Base-by-base conservation (phyloP, 2,888 invertebrate species). In the Habrosyne pyritoides region DNA sequence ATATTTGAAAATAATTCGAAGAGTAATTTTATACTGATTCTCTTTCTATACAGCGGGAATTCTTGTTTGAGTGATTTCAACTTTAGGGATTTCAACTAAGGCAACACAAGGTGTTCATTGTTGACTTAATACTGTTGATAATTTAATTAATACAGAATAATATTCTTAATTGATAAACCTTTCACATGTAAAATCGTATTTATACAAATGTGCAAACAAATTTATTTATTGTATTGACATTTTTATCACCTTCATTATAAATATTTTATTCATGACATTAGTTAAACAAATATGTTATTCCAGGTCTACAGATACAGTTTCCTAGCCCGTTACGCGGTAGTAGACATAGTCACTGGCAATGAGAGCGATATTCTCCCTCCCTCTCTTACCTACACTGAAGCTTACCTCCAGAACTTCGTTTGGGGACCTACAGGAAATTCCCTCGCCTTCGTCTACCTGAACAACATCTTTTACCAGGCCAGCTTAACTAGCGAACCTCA, bases 271-370 rank as follows among this genome's bases (percentile, higher is more conserved):
- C 10, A 12, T 12, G 3, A 12, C 3, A 30, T 10, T 30, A 12
- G 30, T 36, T 36, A 7, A n/a, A 36, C 26, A 12, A 26, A 50
- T 36, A 8, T 54, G 24, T 53, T 52, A 28, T 79, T 79, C 2
- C 91, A 97, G 96, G 93, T 96, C 36, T 97, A 95, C 86, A 94
- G 98, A 57, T 95, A 97, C 81, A 97, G 97, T 67, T 97, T 95
- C 79, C 82, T 94, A 53, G 97, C 97, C 2, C 93, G 94, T 57
- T 97, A 97, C 83, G 93, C 94, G 53, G 94, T 96, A 36, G 90
- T 96, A 53, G 94, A 97, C 72, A 77, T 96, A 12, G 82, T 87
- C 52, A 94, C 93, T 0, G 91, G 93, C 66, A 89, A 81, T 6
- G 71, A 68, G 4, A 71, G 71, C 0, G 69, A 83, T 49, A 86